These are phyloP conservation scores for Aporophyla lueneburgensis DNA, from an alignment of 2,888 invertebrate species.

Conservation along the genomic window DNA sequence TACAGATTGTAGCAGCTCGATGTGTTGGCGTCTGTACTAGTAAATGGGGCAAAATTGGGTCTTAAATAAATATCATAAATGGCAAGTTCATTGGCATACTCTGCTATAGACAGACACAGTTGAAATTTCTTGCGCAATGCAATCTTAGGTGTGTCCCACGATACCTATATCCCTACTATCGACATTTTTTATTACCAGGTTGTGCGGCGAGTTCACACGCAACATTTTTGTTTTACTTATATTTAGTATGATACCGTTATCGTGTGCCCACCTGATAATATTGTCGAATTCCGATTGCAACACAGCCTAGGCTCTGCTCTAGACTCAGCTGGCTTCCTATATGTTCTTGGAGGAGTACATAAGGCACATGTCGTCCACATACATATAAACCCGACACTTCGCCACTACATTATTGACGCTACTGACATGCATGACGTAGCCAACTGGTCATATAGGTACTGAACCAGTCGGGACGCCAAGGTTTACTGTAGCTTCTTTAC, in stretches of 20 bases:
- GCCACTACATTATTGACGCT: background rate
- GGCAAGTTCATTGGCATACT: background rate
- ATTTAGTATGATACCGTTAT: constrained; percentile 22
- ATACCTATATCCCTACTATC: too few relatives aligned
- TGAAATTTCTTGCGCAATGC: background rate
- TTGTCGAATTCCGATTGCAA: constrained; percentile 30
- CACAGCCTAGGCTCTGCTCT: too few relatives aligned
- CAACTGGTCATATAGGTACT: too few relatives aligned
- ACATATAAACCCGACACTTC: constrained; percentile 1
- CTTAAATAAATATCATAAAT: too few relatives aligned
- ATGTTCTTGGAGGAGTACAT: constrained; percentile 14
- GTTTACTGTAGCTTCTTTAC: background rate
- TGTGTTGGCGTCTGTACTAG: too few relatives aligned
- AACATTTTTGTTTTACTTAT: constrained; percentile 16
- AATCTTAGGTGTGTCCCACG: background rate
- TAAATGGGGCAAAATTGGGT: too few relatives aligned
- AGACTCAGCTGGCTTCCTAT: constrained; percentile 9
- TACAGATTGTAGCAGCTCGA: too few relatives aligned
- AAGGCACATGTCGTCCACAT: constrained; percentile 19
- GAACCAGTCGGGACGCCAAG: background rate
- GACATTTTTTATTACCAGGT: background rate
- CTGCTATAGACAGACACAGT: constrained; percentile 8
- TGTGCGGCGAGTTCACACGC: constrained; percentile 15
- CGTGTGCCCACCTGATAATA: constrained; percentile 18
- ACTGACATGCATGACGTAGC: background rate